Evolutionary conservation across 2,797 vertebrate species (phyloP).

Genomic region (Sus cebifrons): DNA sequence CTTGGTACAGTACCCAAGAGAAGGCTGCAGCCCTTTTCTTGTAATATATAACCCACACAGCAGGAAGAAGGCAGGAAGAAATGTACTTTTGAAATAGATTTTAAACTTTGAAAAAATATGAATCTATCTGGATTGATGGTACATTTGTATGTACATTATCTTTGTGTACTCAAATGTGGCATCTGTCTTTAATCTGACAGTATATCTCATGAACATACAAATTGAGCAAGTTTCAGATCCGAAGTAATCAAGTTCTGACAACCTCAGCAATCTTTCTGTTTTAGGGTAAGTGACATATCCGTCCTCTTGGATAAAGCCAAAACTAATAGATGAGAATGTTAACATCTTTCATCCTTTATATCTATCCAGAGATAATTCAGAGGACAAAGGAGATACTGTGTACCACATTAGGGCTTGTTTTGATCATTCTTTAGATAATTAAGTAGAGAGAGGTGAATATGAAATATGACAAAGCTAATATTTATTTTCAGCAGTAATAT

Average conservation of each 20-base stretch:
- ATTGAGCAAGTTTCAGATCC: constrained; percentile 83
- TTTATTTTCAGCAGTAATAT: constrained; percentile 51
- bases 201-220: constrained; percentile 85
- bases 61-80: constrained; percentile 67
- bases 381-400: constrained; percentile 54
- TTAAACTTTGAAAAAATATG: constrained; percentile 83
- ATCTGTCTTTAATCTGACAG: constrained; percentile 85
- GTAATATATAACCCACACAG: constrained; percentile 9
- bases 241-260: constrained; percentile 86
- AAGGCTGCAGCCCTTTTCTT: background rate
- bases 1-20: constrained; percentile 11
- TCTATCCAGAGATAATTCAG: constrained; percentile 67
- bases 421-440: constrained; percentile 74
- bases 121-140: constrained; percentile 78
- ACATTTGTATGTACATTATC: constrained; percentile 83
- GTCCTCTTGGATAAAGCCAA: constrained; percentile 77
- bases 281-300: constrained; percentile 78
- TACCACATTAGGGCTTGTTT: constrained; percentile 38
- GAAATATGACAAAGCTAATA: constrained; percentile 59
- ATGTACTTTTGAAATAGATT: constrained; percentile 79
- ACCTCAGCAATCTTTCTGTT: constrained; percentile 81
- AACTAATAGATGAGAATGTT: constrained; percentile 78
- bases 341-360: constrained; percentile 73
- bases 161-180: constrained; percentile 80
- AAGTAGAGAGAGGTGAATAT: constrained; percentile 29